Evolutionary conservation across 2,113 vertebrate genomes (phyloP), one percentile per base, ranked within the genome.

Genomic region (Todiramphus saurophagus): DNA sequence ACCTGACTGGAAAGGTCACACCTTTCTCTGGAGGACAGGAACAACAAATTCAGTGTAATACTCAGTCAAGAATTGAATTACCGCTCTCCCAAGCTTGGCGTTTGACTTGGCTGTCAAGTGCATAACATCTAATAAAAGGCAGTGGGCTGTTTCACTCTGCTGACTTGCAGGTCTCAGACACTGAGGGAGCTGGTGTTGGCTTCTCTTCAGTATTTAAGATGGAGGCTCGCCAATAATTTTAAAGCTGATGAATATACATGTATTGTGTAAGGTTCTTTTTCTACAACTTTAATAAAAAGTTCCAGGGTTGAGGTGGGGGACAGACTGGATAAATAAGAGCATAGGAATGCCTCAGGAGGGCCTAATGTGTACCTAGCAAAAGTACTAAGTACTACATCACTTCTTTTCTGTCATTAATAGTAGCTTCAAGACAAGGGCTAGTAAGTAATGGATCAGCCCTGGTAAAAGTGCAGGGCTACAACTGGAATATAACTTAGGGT

Each of bases 101-200:
- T 85, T 90, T 88, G 90, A 70, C 91, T 74, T 53, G 88, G 75
- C 75, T 90, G 75, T 80, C 86, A 88, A 70, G 79, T 13, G 31
- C 37, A 6, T 20, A 60, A 59, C 48, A 60, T 37, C 75, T 68
- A 55, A 87, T 86, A 67, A 92, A 92, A 93, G 55, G 76, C 94
- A 93, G 85, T 31, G 79, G 55, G 79, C 90, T 90, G 94, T 90
- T 88, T 63, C 92, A 74, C 76, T 76, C 53, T 83, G 94, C 93
- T 94, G 94, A 92, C 79, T 93, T 24, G 50, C 79, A 88, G 41
- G 75, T 93, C 88, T 80, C 20, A 0, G 51, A 56, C 24, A 62
- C 44, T 18, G 59, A 20, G 76, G 82, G 82, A 90, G 59, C 70
- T 3, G 33, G 21, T 70, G 3, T 44, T 90, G 79, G 94, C 85